Conservation (phyloP, 1,140 invertebrate species). For the Pomacea maculata region DNA sequence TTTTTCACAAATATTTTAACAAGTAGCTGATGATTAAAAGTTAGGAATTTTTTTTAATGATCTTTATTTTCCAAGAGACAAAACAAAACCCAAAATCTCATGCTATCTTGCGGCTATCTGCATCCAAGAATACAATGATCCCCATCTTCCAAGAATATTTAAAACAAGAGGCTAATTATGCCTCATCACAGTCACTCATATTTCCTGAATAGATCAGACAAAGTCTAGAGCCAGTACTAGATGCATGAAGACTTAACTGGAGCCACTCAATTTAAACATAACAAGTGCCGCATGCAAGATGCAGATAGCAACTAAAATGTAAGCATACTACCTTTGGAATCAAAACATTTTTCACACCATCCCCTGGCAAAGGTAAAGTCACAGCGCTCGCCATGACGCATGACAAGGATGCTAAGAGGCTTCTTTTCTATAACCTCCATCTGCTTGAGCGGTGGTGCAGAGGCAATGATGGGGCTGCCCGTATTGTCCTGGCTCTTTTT, state of each 20-base stretch:
- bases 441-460: background rate
- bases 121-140: background rate
- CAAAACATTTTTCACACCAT: constrained; percentile 89
- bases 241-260: too few species aligned
- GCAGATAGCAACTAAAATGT: background rate
- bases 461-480: too few species aligned
- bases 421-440: constrained; percentile 4
- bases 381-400: constrained; percentile 87
- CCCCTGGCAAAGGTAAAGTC: constrained; percentile 87
- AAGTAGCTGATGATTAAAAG: too few species aligned
- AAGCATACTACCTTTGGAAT: constrained; percentile 72
- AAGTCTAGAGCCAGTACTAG: too few species aligned
- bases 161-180: background rate
- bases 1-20: too few species aligned
- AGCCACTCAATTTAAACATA: background rate
- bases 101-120: background rate
- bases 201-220: too few species aligned
- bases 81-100: too few species aligned
- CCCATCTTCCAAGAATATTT: background rate
- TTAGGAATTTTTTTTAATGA: too few species aligned
- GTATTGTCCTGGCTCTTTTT: constrained; percentile 25
- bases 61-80: too few species aligned
- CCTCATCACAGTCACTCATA: background rate
- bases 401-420: constrained; percentile 76
- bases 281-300: background rate